Conservation (phyloP, 2,797 vertebrate genomes). For the Sebastes itinus region DNA sequence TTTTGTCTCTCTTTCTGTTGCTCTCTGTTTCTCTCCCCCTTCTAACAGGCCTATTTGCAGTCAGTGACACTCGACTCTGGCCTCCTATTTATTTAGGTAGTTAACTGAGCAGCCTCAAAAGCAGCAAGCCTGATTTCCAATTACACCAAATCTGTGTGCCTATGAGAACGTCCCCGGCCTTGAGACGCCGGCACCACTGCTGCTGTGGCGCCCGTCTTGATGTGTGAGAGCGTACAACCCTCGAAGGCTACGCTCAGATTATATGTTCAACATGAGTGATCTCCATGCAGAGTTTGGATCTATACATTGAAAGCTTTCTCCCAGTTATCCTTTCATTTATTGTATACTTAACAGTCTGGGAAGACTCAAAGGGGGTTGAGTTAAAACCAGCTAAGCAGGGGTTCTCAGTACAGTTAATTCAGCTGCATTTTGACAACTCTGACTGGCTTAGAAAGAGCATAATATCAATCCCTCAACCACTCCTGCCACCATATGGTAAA, state of each 20-base stretch:
- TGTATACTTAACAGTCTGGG: conserved; percentile 9
- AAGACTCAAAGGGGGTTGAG: conserved; percentile 7
- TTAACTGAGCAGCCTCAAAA: conserved; percentile 56
- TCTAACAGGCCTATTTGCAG: conserved; percentile 42
- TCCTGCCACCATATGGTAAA: conserved; percentile 47
- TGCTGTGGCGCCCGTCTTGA: neutral
- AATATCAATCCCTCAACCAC: conserved; percentile 11
- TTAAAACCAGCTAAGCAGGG: conserved; percentile 12
- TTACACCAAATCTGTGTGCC: conserved; percentile 40
- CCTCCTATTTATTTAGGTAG: conserved; percentile 67
- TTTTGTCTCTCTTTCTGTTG: neutral
- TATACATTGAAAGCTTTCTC: conserved; percentile 19
- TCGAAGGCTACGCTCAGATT: neutral
- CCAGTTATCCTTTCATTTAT: conserved; percentile 10
- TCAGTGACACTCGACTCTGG: conserved; percentile 47
- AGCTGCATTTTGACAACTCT: conserved; percentile 40
- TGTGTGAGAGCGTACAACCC: neutral
- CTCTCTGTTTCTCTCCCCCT: neutral
- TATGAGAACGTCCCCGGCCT: conserved; percentile 28
- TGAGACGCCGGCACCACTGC: neutral
- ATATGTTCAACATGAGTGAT: conserved; percentile 26
- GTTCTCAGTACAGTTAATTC: conserved; percentile 33
- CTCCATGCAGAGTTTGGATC: conserved; percentile 9
- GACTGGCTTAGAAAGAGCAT: conserved; percentile 15
- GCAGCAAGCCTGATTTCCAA: conserved; percentile 56